phyloP scores from a whole-genome alignment of 2,888 invertebrate genomes.

The Ichneumoninae sp. region DNA sequence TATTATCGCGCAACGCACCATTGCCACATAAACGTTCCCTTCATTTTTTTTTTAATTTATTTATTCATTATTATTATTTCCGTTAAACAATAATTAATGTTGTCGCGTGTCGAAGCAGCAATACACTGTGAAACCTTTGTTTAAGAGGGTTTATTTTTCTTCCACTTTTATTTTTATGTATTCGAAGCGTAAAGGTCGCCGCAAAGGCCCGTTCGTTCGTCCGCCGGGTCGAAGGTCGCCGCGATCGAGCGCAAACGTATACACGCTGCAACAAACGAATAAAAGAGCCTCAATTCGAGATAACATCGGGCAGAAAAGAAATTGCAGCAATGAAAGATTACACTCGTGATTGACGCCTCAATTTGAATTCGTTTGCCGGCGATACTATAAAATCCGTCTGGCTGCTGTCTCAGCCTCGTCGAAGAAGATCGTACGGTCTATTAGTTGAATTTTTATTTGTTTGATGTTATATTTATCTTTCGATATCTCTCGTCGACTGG shows the following conservation, averaged over 20 bases:
- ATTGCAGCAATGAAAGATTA: constrained; percentile 1
- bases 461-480: too few relatives aligned
- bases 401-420: too few relatives aligned
- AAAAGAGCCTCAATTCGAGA: constrained; percentile 18
- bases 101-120: background rate
- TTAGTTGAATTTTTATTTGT: too few relatives aligned
- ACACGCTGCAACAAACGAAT: constrained; percentile 40
- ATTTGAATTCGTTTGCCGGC: background rate
- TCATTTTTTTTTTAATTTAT: background rate
- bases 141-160: background rate
- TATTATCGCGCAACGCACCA: background rate
- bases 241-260: constrained; percentile 52
- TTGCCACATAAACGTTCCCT: background rate
- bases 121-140: background rate
- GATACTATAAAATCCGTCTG: too few relatives aligned
- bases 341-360: background rate
- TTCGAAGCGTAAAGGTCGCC: background rate
- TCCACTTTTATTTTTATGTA: background rate
- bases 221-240: constrained; percentile 52
- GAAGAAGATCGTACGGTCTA: too few relatives aligned
- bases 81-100: background rate
- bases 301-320: constrained; percentile 6
- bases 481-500: too few relatives aligned
- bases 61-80: background rate
- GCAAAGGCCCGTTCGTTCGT: constrained; percentile 1